phyloP scores from a whole-genome alignment of 2,888 invertebrate genomes.

The Eristalis tenax region DNA sequence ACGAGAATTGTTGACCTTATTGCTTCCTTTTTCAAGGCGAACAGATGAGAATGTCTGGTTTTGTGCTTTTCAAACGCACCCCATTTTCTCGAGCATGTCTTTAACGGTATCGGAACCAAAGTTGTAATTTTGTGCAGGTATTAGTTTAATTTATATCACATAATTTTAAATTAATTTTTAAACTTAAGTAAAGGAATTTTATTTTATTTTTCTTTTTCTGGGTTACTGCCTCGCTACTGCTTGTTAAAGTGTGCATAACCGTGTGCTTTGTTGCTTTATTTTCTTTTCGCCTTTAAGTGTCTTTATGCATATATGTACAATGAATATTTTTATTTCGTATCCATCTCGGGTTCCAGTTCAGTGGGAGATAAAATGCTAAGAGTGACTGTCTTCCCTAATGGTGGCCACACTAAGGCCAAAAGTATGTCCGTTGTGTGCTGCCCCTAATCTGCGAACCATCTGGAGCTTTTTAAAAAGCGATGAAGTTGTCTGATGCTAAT shows the following conservation, averaged over 20 bases:
- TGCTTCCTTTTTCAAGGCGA: too few species aligned
- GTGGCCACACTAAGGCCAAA: too few species aligned
- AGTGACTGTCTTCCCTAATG: too few species aligned
- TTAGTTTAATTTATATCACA: background rate
- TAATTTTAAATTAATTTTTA: background rate
- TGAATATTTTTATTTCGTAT: background rate
- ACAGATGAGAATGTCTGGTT: too few species aligned
- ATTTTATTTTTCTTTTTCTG: background rate
- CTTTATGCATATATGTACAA: background rate
- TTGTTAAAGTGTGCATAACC: background rate
- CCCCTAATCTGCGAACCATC: too few species aligned
- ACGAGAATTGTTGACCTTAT: background rate
- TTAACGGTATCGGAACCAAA: background rate
- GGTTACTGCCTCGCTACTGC: slow-evolving; percentile 11
- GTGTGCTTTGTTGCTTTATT: slow-evolving; percentile 7
- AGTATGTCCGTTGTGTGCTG: too few species aligned
- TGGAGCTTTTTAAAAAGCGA: too few species aligned
- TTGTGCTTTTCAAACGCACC: background rate
- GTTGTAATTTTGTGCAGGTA: background rate
- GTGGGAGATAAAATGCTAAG: too few species aligned
- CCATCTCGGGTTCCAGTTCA: background rate
- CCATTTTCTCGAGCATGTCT: background rate
- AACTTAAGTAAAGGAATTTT: background rate
- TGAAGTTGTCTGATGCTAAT: too few species aligned
- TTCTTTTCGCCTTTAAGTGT: background rate